A percentile compares a stretch with the other conserved stretches of the same genome.
phyloP scores from a whole-genome alignment of 2,797 vertebrate genomes.

The Capromys pilorides region DNA sequence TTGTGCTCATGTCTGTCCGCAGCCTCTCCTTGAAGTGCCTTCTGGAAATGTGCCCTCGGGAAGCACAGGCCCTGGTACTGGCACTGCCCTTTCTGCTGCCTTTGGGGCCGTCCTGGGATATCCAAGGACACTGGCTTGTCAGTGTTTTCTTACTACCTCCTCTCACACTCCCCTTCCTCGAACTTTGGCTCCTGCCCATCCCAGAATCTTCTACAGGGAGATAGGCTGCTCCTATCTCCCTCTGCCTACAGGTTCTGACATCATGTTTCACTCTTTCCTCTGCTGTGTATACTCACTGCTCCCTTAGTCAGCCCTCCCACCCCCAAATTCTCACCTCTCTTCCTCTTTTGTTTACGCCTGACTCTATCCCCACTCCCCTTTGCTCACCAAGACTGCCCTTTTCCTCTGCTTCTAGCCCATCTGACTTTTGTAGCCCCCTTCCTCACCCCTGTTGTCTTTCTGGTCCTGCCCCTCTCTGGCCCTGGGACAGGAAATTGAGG shows the following conservation, averaged over 20 bases:
- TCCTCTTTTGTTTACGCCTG: not conserved
- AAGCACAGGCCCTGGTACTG: not conserved
- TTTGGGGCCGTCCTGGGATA: not conserved
- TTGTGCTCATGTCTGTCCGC: slow-evolving; percentile 46
- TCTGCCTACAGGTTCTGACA: too few species aligned
- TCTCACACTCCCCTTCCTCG: not conserved
- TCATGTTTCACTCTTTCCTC: not conserved
- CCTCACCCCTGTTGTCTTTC: slow-evolving; percentile 70
- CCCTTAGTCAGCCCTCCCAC: not conserved
- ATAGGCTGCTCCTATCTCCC: not conserved
- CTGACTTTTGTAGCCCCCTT: slow-evolving; percentile 48
- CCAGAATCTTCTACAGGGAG: not conserved
- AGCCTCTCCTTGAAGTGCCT: slow-evolving; percentile 53
- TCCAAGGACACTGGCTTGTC: slow-evolving; percentile 14
- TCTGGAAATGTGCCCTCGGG: not conserved
- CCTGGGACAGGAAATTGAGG: slow-evolving; percentile 80
- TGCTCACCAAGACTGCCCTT: slow-evolving; percentile 7
- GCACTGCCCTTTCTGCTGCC: slow-evolving; percentile 26
- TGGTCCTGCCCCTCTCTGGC: slow-evolving; percentile 69
- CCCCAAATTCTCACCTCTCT: not conserved
- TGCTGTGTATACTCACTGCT: not conserved
- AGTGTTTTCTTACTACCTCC: not conserved
- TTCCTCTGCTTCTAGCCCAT: slow-evolving; percentile 39
- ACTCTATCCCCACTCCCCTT: slow-evolving; percentile 33
- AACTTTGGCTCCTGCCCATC: not conserved